These are phyloP conservation scores for Lasioglossum marginatum DNA, from an alignment of 2,888 invertebrate genomes.

Conservation along the genomic window DNA sequence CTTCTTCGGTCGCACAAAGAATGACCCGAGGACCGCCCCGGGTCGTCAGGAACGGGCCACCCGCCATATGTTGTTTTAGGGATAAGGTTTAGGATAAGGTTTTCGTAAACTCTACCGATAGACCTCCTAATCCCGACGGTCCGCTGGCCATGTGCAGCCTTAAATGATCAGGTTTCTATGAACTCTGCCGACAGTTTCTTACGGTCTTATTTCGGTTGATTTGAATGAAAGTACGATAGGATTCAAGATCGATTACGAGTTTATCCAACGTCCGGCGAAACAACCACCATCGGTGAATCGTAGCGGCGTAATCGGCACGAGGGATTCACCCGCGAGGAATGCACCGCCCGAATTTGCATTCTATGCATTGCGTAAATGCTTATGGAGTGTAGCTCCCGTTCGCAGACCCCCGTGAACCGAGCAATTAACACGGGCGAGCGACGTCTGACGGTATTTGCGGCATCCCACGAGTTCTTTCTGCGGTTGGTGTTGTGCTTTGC, in stretches of 20 bases:
- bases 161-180: too few species aligned
- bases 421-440: constrained; percentile 42
- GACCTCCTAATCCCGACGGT: too few species aligned
- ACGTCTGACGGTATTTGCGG: constrained; percentile 19
- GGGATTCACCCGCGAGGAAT: constrained; percentile 74
- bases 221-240: not conserved
- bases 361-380: constrained; percentile 74
- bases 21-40: too few species aligned
- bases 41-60: too few species aligned
- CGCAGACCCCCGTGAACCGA: constrained; percentile 40
- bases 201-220: too few species aligned
- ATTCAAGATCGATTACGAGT: not conserved
- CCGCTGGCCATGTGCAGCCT: too few species aligned
- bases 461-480: constrained; percentile 12
- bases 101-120: too few species aligned
- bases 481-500: not conserved
- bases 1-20: too few species aligned
- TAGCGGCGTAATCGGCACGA: constrained; percentile 32
- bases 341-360: constrained; percentile 79
- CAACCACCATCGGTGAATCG: constrained; percentile 27
- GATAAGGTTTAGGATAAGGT: too few species aligned
- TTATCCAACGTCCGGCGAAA: constrained; percentile 42
- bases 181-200: too few species aligned
- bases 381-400: constrained; percentile 63
- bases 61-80: too few species aligned